Base-by-base conservation (phyloP, 1,140 invertebrate species). In the Drosophila paulistorum region DNA sequence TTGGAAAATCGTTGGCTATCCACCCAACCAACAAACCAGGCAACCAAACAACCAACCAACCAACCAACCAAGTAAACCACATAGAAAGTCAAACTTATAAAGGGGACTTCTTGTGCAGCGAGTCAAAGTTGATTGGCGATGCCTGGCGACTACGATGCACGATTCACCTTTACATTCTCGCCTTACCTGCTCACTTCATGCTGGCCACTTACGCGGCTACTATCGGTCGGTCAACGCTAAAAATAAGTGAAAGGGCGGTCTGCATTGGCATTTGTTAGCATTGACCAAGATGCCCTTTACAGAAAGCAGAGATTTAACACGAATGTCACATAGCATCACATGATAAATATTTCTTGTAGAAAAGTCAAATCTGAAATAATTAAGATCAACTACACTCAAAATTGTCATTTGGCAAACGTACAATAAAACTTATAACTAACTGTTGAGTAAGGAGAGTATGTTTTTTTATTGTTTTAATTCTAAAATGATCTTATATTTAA, bases 1-100 rank as follows among this genome's bases (percentile, higher is more conserved):
- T 87, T 87, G 83, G 74, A 84, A 87, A 87, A 87, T 89, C 84
- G 78, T 79, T 83, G 84, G 74, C 63, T 84, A 87, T 64, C 84
- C 80, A 89, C 11, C 17, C 45, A 48, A 3, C 45, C 45, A 20
- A 17, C 14, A 14, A 48, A 48, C 45, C 45, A 48, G 7, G 7
- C 45, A 48, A 17, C 17, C 45, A 23, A 23, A 7, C 45, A 51
- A 51, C 14, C n/a, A 42, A 42, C 39, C 39, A 11, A 41, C 62
- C 83, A 86, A 70, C 79, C 77, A 79, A 80, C 72, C 84, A 83
- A 74, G 68, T 72, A 80, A 81, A 85, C 78, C 71, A 60, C 73
- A 81, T 73, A 69, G 69, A 66, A 59, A 86, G 41, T 57, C 58
- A 80, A 63, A 20, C 7, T 51, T 48, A 45, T 41, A 60, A 45